Evolutionary conservation across 2,113 vertebrate genomes (phyloP).

Genomic region (Panthera uncia): DNA sequence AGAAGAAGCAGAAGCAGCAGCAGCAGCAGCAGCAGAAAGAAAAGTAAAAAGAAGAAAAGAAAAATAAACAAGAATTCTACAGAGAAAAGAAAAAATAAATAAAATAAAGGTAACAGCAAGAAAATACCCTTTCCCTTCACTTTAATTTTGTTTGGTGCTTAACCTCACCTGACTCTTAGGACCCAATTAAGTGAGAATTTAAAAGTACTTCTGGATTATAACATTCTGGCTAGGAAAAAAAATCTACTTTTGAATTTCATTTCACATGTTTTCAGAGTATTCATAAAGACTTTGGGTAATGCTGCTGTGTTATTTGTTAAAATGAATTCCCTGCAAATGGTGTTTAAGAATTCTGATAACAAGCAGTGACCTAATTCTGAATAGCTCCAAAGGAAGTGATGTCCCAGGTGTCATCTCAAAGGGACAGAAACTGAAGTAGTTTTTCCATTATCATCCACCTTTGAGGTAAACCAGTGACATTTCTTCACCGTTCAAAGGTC

Average conservation of each 20-base stretch:
- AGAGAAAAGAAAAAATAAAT: not conserved
- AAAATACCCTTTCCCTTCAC: not conserved
- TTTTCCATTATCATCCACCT: constrained; percentile 60
- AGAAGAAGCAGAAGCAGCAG: not conserved
- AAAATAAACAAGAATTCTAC: fast-evolving
- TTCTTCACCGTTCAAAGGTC: constrained; percentile 39
- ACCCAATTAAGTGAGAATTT: not conserved
- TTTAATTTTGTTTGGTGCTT: constrained; percentile 1
- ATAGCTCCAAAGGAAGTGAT: constrained; percentile 52
- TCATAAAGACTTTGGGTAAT: not conserved
- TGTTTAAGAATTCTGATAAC: constrained; percentile 61
- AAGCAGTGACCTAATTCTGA: constrained; percentile 67
- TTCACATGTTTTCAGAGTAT: not conserved
- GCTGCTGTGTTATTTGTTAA: fast-evolving
- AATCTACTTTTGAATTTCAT: constrained; percentile 11
- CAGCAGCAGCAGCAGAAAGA: not conserved
- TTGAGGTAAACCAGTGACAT: constrained; percentile 36
- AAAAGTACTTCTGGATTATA: not conserved
- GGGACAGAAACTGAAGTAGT: constrained; percentile 62
- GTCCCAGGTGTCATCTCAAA: constrained; percentile 47
- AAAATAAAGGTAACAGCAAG: not conserved
- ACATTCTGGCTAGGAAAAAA: not conserved
- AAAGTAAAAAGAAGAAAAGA: not conserved
- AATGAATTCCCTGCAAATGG: constrained; percentile 51
- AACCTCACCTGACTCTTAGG: not conserved